Evolutionary conservation across 2,797 vertebrate species (phyloP), one percentile per base, ranked within the genome.

Genomic region (Pterois miles): DNA sequence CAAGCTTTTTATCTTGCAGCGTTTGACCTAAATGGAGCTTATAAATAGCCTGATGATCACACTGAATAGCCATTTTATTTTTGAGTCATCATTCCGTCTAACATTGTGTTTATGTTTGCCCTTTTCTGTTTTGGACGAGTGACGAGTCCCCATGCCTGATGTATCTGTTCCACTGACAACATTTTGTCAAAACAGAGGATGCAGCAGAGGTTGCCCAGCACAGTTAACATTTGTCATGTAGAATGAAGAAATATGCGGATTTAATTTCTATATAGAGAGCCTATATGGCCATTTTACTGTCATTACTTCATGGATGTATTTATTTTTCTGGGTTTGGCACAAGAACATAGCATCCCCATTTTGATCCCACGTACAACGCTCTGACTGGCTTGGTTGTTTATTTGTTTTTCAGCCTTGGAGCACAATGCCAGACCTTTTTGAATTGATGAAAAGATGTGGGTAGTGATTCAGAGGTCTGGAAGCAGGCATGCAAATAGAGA

Each of bases 401-500:
- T n/a, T n/a, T n/a, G n/a, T n/a, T n/a, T n/a, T 52, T 40, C 40
- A 65, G 4, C 34, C 27, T 38, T 4, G 0, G 31, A 34, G 40
- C 16, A 40, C 9, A 56, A 53, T 22, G n/a, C 8, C 23, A 65
- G 33, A 68, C 34, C 16, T 59, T 59, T 76, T 34, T 56, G 14
- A 67, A 71, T 29, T 43, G 12, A 59, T 29, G 31, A 65, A 46
- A 65, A 53, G 23, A 48, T 31, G 10, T 50, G 46, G 6, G 31
- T n/a, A 69, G 31, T 1, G 20, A 74, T 48, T 84, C 52, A 78
- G 50, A 70, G 65, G 8, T 70, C 60, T 60, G 50, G 18, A 64
- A 48, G 9, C 29, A 34, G 20, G 22, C 40, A 4, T 10, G 23
- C 14, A 52, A 53, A 73, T 34, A 60, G 16, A 56, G 6, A 23